phyloP scores from a whole-genome alignment of 1,140 invertebrate species.

The Bombus confusus region DNA sequence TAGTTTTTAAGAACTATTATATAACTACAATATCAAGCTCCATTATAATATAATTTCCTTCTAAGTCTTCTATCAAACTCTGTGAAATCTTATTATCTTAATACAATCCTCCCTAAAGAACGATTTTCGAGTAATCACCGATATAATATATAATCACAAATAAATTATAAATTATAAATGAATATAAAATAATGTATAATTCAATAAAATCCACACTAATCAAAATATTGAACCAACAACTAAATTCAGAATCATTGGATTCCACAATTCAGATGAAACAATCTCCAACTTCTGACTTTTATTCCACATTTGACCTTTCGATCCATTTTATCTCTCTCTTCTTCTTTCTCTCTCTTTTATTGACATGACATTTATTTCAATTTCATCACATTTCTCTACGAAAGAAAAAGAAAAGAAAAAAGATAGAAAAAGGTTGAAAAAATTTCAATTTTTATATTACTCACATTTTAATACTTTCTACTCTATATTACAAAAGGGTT shows the following conservation, averaged over 20 bases:
- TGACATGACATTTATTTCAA: not conserved
- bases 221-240: not conserved
- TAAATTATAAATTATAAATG: not conserved
- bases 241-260: not conserved
- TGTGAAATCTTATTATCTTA: not conserved
- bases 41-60: not conserved
- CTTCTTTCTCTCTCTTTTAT: not conserved
- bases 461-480: not conserved
- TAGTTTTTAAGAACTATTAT: not conserved
- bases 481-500: not conserved
- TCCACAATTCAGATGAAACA: not conserved
- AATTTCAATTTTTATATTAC: not conserved
- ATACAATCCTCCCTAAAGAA: too few species aligned
- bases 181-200: not conserved
- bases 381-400: not conserved
- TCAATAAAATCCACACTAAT: not conserved
- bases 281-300: not conserved
- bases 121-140: too few species aligned
- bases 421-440: not conserved
- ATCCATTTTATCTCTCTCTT: not conserved
- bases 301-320: slow-evolving; percentile 21
- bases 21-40: not conserved
- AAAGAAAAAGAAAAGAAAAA: not conserved
- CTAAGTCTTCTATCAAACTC: not conserved
- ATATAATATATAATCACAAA: too few species aligned